phyloP scores from a whole-genome alignment of 2,888 invertebrate species.

The Drosophila maculinotata region DNA sequence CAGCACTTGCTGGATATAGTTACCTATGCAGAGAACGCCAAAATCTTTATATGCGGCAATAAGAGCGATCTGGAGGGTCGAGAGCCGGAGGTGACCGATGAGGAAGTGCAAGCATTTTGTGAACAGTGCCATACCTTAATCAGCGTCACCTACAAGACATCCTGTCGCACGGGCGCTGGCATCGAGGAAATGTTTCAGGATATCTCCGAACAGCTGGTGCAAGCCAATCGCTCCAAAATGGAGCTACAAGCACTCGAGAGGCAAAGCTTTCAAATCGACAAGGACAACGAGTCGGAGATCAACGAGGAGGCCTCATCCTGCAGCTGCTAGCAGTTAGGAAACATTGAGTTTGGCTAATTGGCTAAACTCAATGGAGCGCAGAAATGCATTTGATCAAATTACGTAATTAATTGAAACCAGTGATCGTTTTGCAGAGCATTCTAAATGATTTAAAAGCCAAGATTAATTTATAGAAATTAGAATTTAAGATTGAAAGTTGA shows the following conservation, averaged over 20 bases:
- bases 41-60: slow-evolving; percentile 97
- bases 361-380: slow-evolving; percentile 61
- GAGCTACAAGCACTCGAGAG: slow-evolving; percentile 92
- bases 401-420: slow-evolving; percentile 47
- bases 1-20: slow-evolving; percentile 97
- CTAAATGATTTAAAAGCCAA: not conserved
- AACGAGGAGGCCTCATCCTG: slow-evolving; percentile 83
- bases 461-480: too few species aligned
- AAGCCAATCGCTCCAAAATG: slow-evolving; percentile 92
- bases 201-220: slow-evolving; percentile 92
- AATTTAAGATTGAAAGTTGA: too few species aligned
- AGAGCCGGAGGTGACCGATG: slow-evolving; percentile 91
- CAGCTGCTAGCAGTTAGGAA: slow-evolving; percentile 84
- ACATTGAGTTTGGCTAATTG: slow-evolving; percentile 81
- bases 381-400: slow-evolving; percentile 42
- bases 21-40: slow-evolving; percentile 96
- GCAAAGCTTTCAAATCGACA: slow-evolving; percentile 91
- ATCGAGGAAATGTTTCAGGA: slow-evolving; percentile 96
- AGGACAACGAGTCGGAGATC: slow-evolving; percentile 86
- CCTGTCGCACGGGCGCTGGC: slow-evolving; percentile 94
- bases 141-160: slow-evolving; percentile 94
- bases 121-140: slow-evolving; percentile 96
- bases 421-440: not conserved
- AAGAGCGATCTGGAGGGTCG: slow-evolving; percentile 92
- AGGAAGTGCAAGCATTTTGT: slow-evolving; percentile 95